Conservation (phyloP, 1,140 invertebrate species). For the Philotrypesis tridentata region DNA sequence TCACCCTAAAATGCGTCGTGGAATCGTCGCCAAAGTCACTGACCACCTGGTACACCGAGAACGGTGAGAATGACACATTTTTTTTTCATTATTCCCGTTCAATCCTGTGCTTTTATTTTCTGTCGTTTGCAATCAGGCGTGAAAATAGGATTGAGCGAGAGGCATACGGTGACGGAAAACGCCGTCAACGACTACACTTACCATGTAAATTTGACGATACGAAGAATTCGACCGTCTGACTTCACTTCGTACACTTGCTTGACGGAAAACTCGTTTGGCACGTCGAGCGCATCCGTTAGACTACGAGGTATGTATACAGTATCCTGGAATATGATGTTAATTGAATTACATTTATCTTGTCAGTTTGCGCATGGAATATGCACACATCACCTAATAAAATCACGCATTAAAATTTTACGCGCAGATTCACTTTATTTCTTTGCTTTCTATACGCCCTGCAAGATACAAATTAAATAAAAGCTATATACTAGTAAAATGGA, state of each 20-base stretch:
- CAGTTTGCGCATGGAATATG: too few relatives aligned
- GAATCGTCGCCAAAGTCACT: constrained; percentile 89
- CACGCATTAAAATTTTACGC: too few relatives aligned
- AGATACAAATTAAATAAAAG: too few relatives aligned
- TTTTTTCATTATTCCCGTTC: too few relatives aligned
- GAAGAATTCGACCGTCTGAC: constrained; percentile 79
- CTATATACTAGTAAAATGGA: too few relatives aligned
- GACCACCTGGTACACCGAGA: constrained; percentile 86
- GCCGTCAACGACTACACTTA: constrained; percentile 81
- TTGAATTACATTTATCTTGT: too few relatives aligned
- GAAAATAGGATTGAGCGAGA: constrained; percentile 80
- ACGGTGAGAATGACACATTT: constrained; percentile 75
- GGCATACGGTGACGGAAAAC: constrained; percentile 80
- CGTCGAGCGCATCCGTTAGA: constrained; percentile 80
- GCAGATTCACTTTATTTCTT: too few relatives aligned
- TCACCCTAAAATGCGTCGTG: constrained; percentile 85
- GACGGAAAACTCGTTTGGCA: constrained; percentile 83
- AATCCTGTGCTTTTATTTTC: too few relatives aligned
- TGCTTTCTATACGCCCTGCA: too few relatives aligned
- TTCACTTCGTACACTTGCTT: constrained; percentile 84
- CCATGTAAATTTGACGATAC: constrained; percentile 85
- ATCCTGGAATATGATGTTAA: too few relatives aligned
- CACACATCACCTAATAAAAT: too few relatives aligned
- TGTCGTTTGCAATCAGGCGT: constrained; percentile 71
- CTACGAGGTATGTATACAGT: constrained; percentile 77